Base-by-base conservation (phyloP, 2,888 invertebrate genomes). In the Drosophila pseudotakahashii region DNA sequence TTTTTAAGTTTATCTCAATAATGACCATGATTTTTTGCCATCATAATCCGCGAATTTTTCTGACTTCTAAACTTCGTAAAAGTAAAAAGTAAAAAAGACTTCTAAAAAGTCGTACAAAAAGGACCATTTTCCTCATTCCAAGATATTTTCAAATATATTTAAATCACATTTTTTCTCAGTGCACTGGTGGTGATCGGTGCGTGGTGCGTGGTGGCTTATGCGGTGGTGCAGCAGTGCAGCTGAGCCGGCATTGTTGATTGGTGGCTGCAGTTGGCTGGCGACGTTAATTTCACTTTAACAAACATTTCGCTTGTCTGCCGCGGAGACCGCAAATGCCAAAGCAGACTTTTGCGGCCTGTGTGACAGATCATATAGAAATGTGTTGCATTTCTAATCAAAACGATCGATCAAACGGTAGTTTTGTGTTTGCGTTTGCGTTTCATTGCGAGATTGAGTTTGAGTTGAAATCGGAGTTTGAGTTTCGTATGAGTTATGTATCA, bases 351-450 rank as follows among this genome's bases (percentile, higher is more conserved):
- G 81, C 85, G 88, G 88, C 88, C 87, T 81, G 41, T 89, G 86
- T 88, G 90, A 90, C 89, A 90, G 90, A 90, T 90, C 90, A 89
- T 81, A 88, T 63, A 89, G 85, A 85, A 89, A 89, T 90, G 84
- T 89, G 90, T 89, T 91, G 90, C 89, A 90, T 89, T 90, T 90
- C 82, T 89, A 91, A 90, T 91, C 91, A 90, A 90, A 90, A 77
- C 89, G 84, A 90, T 91, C 90, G 89, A 90, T 90, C 90, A 90
- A 90, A 89, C 88, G 90, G 90, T 89, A 90, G 89, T 89, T 89
- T 89, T 81, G 70, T 85, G 86, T 77, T 76, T 82, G 47, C 47
- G 10, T 87, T 81, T 78, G 67, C 78, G 73, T 73, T 69, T 77
- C 63, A 41, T 39, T 41, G 30, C 39, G 32, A 64, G 67, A 63